A percentile compares a stretch with the other conserved stretches of the same genome.
Evolutionary conservation across 2,888 invertebrate species (phyloP).

Genomic region (Argyresthia albistria): DNA sequence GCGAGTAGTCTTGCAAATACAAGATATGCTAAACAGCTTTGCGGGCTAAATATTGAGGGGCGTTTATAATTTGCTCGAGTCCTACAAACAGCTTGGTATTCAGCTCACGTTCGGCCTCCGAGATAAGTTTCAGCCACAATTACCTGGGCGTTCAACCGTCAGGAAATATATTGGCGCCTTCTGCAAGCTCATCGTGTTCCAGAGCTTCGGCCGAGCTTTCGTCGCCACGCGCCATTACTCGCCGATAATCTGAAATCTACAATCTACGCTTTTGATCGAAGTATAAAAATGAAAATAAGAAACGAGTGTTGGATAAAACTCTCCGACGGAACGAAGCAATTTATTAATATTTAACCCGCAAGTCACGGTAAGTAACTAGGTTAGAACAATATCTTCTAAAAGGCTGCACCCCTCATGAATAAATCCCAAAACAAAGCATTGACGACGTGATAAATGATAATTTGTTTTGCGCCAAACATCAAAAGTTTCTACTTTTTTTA

Average conservation of each 20-base stretch:
- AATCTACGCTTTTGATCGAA: slow-evolving; percentile 16
- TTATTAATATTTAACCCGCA: not conserved
- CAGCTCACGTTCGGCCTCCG: slow-evolving; percentile 55
- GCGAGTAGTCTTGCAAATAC: not conserved
- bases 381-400: not conserved
- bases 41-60: slow-evolving; percentile 17
- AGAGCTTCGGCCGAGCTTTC: slow-evolving; percentile 14
- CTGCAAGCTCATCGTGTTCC: slow-evolving; percentile 35
- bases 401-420: slow-evolving; percentile 12
- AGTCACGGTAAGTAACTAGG: not conserved
- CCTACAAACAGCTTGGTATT: slow-evolving; percentile 46
- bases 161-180: slow-evolving; percentile 68
- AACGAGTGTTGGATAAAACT: not conserved
- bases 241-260: slow-evolving; percentile 37
- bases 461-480: slow-evolving; percentile 30
- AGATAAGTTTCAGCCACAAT: slow-evolving; percentile 69
- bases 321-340: not conserved
- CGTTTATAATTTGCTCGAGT: slow-evolving; percentile 57
- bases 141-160: slow-evolving; percentile 66
- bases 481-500: slow-evolving; percentile 26
- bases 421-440: not conserved
- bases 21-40: slow-evolving; percentile 10
- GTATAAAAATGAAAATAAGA: not conserved
- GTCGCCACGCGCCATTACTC: slow-evolving; percentile 21
- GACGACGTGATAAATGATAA: not conserved